phyloP scores from a whole-genome alignment of 2,797 vertebrate genomes.

The Mallotus villosus region DNA sequence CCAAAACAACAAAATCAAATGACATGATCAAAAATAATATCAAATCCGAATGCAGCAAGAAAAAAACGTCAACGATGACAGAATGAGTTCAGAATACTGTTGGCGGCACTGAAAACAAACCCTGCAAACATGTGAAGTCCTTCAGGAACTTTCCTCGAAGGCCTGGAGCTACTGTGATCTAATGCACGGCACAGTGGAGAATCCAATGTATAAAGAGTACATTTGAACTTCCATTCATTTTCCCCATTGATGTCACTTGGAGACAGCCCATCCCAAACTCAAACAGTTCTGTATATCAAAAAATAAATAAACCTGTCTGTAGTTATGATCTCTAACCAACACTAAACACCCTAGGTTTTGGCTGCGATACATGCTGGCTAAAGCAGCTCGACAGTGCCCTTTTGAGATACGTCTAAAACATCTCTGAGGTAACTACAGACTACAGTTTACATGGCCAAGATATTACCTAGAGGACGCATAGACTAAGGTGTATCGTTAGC shows the following conservation, averaged over 20 bases:
- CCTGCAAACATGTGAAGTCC: background rate
- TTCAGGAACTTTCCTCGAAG: background rate
- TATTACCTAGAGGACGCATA: background rate
- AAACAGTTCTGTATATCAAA: background rate
- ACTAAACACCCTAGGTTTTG: slow-evolving; percentile 1
- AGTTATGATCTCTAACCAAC: background rate
- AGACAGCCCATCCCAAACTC: too few relatives aligned
- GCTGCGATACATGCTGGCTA: slow-evolving; percentile 34
- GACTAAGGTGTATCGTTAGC: slow-evolving; percentile 13
- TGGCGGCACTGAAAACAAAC: background rate
- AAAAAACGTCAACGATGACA: slow-evolving; percentile 21
- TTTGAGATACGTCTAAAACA: slow-evolving; percentile 23
- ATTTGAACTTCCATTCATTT: background rate
- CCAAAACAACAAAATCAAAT: background rate
- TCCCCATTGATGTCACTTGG: background rate
- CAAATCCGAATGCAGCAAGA: slow-evolving; percentile 20
- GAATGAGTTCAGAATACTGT: background rate
- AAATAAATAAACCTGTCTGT: background rate
- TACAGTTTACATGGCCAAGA: slow-evolving; percentile 30
- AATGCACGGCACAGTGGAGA: background rate
- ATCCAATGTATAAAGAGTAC: background rate
- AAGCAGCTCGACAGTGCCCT: slow-evolving; percentile 25
- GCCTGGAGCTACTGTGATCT: background rate
- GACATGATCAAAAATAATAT: slow-evolving; percentile 14
- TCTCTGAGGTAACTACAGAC: slow-evolving; percentile 38